A percentile compares a stretch with the other conserved stretches of the same genome.
phyloP scores from a whole-genome alignment of 2,113 vertebrate species.

The Pavo muticus region DNA sequence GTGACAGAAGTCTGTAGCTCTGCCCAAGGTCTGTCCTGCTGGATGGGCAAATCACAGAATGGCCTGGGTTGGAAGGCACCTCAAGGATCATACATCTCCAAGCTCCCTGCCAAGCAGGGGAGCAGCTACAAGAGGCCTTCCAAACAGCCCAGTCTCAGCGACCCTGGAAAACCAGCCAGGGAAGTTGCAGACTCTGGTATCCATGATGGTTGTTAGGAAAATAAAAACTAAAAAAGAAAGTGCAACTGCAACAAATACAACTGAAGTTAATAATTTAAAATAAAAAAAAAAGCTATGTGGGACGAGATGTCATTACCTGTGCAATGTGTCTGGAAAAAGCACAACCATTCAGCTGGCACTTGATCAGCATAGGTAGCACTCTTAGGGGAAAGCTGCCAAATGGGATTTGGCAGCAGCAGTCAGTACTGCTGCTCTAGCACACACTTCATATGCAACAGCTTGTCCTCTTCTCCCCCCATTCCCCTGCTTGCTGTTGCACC shows the following conservation, averaged over 20 bases:
- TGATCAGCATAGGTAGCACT: neutral
- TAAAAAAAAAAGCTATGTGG: neutral
- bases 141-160: neutral
- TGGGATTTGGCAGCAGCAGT: neutral
- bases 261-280: neutral
- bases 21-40: neutral
- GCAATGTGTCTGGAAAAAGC: neutral
- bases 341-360: neutral
- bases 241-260: neutral
- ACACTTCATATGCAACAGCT: fast-evolving
- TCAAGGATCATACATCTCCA: too few relatives aligned
- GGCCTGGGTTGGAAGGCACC: too few relatives aligned
- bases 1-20: neutral
- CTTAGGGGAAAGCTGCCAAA: neutral
- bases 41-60: neutral
- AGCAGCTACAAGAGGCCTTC: neutral
- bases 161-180: neutral
- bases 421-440: neutral
- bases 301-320: neutral
- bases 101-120: neutral
- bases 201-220: neutral
- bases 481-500: neutral
- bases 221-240: neutral
- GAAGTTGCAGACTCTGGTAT: neutral
- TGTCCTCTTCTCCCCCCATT: neutral